Percentiles rank a stretch among this genome's conserved stretches.
Conservation (phyloP, 1,140 invertebrate genomes). For the Forficula auricularia region DNA sequence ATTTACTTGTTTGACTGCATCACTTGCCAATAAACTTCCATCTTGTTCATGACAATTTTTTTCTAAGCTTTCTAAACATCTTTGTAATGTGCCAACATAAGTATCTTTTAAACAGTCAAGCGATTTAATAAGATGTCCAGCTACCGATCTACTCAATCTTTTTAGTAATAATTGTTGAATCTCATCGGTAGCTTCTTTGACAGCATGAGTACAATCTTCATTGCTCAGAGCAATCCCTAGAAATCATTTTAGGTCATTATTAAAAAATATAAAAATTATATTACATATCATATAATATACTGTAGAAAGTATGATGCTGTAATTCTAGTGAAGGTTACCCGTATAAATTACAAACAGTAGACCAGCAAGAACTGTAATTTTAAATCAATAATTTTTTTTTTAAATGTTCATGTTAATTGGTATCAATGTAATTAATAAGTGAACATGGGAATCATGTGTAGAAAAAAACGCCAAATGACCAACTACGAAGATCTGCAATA, state of each 20-base stretch:
- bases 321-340: too few species aligned
- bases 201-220: slow-evolving; percentile 25
- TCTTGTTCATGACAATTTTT: slow-evolving; percentile 35
- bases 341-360: too few species aligned
- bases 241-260: slow-evolving; percentile 9
- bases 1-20: slow-evolving; percentile 51
- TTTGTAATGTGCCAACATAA: slow-evolving; percentile 62
- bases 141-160: slow-evolving; percentile 58
- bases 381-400: too few species aligned
- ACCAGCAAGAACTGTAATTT: too few species aligned
- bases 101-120: slow-evolving; percentile 67
- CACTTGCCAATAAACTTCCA: slow-evolving; percentile 42
- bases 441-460: too few species aligned
- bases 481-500: too few species aligned
- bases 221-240: slow-evolving; percentile 12
- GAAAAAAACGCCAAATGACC: too few species aligned
- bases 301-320: too few species aligned
- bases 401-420: too few species aligned
- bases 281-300: too few species aligned
- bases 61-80: slow-evolving; percentile 48
- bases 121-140: slow-evolving; percentile 59
- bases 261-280: slow-evolving; percentile 1
- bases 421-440: too few species aligned
- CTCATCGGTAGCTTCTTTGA: slow-evolving; percentile 44
- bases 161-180: slow-evolving; percentile 60